phyloP scores from a whole-genome alignment of 2,113 vertebrate species.

The Erpornis zantholeuca region DNA sequence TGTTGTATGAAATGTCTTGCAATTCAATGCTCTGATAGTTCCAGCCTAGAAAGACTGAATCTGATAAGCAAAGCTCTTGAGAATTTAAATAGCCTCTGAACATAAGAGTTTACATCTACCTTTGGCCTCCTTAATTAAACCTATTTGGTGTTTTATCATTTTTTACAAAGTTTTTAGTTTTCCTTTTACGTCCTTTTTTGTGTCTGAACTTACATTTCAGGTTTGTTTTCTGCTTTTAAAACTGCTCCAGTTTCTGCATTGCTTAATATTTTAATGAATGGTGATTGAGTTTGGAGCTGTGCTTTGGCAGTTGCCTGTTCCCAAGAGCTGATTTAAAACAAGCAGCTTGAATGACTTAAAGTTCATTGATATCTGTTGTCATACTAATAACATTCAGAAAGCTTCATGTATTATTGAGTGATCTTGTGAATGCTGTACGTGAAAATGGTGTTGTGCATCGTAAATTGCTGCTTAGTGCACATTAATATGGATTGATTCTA shows the following conservation, averaged over 20 bases:
- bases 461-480: constrained; percentile 24
- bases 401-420: constrained; percentile 46
- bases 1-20: neutral
- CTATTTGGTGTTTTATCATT: neutral
- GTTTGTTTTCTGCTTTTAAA: neutral
- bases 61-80: neutral
- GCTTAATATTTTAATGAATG: neutral
- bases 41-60: neutral
- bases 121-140: neutral
- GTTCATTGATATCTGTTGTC: constrained; percentile 34
- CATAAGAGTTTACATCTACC: neutral
- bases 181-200: neutral
- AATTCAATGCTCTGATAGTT: neutral
- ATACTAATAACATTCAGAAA: neutral
- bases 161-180: neutral
- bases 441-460: constrained; percentile 33
- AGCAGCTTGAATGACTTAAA: constrained; percentile 5
- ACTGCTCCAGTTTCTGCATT: neutral
- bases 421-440: neutral
- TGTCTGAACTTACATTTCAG: neutral
- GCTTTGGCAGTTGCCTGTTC: neutral
- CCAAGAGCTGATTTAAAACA: constrained; percentile 10
- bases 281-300: neutral
- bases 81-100: neutral
- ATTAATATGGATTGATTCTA: constrained; percentile 13